Evolutionary conservation across 2,888 invertebrate genomes (phyloP), one percentile per base, ranked within the genome.

Genomic region (Pherbina coryleti): DNA sequence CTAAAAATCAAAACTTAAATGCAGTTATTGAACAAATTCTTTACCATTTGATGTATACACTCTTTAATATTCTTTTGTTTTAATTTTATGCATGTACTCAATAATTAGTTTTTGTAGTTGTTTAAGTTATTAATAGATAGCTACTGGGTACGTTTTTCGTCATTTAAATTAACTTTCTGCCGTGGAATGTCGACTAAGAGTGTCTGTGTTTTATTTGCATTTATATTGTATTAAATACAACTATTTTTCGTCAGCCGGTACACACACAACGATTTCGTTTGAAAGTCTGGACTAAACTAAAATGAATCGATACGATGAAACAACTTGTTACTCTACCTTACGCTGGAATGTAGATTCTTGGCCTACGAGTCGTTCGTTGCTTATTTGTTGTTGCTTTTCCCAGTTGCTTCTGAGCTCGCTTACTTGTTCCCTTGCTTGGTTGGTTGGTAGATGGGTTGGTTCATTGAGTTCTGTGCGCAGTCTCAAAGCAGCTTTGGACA

Each of bases 281-380:
- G 79, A 77, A 78, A 82, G 82, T 80, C 82, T 81, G 75, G 78
- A 82, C 79, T 62, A 75, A 81, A 82, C 82, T 82, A 79, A 81
- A 74, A 37, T 74, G 31, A 44, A 28, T 37, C 31, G 55, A 19
- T 19, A 37, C 31, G 51, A 19, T n/a, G 44, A 37, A 67, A 55
- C 75, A 64, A 66, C 51, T 53, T 67, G 73, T 74, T 74, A 62
- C 72, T 72, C 72, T 72, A 72, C 72, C 72, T 72, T 14, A 25
- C 22, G 66, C 57, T 55, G 75, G 75, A 75, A 75, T 75, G 75
- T 67, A 75, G 75, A 75, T 75, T 75, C 75, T 75, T 67, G 66
- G 64, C 66, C 57, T 55, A 28, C 19, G 51, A 44, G 25, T 49
- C 49, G 62, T 62, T 73, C 37, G 57, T 31, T 49, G 70, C 25